Percentiles rank a stretch among this genome's conserved stretches.
Conservation (phyloP, 2,888 invertebrate species). For the Pycnomerus fuliginosus region DNA sequence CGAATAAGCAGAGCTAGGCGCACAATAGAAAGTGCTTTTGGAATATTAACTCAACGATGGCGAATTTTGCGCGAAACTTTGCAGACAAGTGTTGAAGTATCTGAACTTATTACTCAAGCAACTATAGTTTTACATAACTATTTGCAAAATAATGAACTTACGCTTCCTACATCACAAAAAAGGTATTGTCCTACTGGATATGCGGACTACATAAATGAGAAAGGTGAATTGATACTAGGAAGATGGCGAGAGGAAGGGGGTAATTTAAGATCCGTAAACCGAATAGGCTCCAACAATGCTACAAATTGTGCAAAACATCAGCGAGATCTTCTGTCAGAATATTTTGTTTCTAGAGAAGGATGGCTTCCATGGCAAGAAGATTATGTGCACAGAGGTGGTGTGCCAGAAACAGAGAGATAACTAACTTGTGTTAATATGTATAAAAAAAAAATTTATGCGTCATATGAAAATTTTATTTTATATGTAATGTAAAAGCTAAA, state of each 20-base stretch:
- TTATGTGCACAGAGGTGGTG: background rate
- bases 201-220: background rate
- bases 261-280: background rate
- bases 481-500: too few relatives aligned
- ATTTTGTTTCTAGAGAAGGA: background rate
- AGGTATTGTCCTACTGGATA: background rate
- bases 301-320: background rate
- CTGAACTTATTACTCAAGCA: slow-evolving; percentile 20
- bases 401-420: too few relatives aligned
- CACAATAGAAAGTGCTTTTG: slow-evolving; percentile 17
- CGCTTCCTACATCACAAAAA: slow-evolving; percentile 3
- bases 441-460: too few relatives aligned
- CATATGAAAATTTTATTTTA: too few relatives aligned
- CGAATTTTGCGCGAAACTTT: slow-evolving; percentile 9
- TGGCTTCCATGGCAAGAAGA: background rate
- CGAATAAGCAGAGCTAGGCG: slow-evolving; percentile 14
- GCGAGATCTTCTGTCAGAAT: background rate
- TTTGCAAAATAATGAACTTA: slow-evolving; percentile 21
- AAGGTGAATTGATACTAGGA: background rate
- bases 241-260: background rate
- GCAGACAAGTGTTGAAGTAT: slow-evolving; percentile 17
- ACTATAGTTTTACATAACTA: slow-evolving; percentile 26
- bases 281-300: background rate
- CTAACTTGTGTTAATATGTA: too few relatives aligned
- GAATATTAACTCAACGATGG: slow-evolving; percentile 23